Base-by-base conservation (phyloP, 64 coral and sea anemone genomes). In the Porites australiensis region DNA sequence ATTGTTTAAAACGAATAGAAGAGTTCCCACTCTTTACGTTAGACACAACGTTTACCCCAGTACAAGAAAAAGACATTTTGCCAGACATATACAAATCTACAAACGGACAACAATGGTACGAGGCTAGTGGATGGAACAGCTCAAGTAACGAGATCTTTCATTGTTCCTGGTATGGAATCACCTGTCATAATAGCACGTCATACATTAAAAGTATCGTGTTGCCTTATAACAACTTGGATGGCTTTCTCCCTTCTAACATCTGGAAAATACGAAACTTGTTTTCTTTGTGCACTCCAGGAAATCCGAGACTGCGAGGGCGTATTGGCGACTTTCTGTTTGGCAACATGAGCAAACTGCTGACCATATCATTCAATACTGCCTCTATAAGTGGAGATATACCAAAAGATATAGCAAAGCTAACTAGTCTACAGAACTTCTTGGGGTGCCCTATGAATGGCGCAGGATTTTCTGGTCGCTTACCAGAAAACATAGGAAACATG, bases 31-130 rank as follows among this genome's bases (percentile, higher is more conserved):
- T 23, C 4, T 55, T 78, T 11, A 78, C 50, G 6, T 21, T 54
- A 9, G 75, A 78, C 51, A 55, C 19, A 4, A 22, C 75, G 8
- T 78, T 78, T 57, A 54, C 50, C 54, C 75, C 50, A 9, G 51
- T 55, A 5, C 51, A 78, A 57, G 75, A 78, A 78, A 53, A 46
- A 11, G 18, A 78, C 15, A 60, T 89, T 89, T 64, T 89, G 27
- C 62, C 79, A 21, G 88, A 89, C 37, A 69, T 89, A 7, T 79
- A 79, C 59, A 14, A 46, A 21, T 49, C 19, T 13, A 79, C 88
- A 46, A 89, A 89, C 57, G 88, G 88, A 2, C 11, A 52, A 2
- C 9, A 89, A 46, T 89, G 88, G 88, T 89, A 79, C 58, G 50
- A 89, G 2, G n/a, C 14, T 6, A 27, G 3, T 13, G 88, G 74